Evolutionary conservation across 2,888 invertebrate genomes (phyloP).

Genomic region (Merodon equestris): DNA sequence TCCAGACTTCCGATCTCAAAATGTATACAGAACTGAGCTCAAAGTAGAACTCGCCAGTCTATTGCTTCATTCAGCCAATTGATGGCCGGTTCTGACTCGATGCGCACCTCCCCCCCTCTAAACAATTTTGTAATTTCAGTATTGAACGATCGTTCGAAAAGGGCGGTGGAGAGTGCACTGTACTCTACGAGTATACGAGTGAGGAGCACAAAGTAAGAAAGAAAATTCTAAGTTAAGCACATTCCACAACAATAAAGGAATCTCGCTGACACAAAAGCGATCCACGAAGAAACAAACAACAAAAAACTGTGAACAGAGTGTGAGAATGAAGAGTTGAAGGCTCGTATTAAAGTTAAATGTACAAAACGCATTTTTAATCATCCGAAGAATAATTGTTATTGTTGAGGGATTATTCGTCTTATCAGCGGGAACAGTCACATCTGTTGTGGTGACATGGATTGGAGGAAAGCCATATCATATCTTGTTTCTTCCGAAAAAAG

Average conservation of each 20-base stretch:
- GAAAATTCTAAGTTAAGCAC: conserved; percentile 21
- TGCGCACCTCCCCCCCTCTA: conserved; percentile 4
- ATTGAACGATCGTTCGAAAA: conserved; percentile 18
- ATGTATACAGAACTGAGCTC: conserved; percentile 20
- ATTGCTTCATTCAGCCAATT: conserved; percentile 50
- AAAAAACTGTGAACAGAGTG: conserved; percentile 24
- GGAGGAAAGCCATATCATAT: conserved; percentile 20
- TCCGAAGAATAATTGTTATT: conserved; percentile 35
- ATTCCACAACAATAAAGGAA: conserved; percentile 32
- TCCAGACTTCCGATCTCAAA: conserved; percentile 52
- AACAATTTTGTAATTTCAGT: conserved; percentile 19
- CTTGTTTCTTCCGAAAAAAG: conserved; percentile 12
- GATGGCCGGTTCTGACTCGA: conserved; percentile 12
- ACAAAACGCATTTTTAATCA: conserved; percentile 23
- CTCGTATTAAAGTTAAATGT: conserved; percentile 13
- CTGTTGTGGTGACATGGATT: too few relatives aligned
- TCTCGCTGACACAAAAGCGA: background rate
- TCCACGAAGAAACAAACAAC: conserved; percentile 12
- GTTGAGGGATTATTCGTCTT: conserved; percentile 19
- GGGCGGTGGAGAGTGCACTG: background rate
- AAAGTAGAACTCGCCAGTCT: conserved; percentile 17
- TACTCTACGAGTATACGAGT: background rate
- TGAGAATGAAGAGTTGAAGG: conserved; percentile 4
- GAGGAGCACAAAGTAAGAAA: conserved; percentile 11
- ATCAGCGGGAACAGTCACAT: conserved; percentile 41